Conservation (phyloP, 2,888 invertebrate genomes). For the Synanthedon andrenaeformis region DNA sequence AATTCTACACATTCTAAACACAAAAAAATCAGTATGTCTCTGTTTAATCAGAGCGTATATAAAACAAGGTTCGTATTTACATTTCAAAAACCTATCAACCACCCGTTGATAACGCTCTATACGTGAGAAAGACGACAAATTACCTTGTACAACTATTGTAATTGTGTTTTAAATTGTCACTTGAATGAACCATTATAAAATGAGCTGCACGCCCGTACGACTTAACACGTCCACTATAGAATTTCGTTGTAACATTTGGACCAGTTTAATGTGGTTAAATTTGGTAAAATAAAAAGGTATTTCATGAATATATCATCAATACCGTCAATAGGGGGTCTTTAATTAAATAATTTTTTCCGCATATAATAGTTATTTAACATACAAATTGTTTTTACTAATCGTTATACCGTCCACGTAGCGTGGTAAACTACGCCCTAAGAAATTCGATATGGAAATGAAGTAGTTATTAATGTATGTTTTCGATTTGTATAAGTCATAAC, state of each 20-base stretch:
- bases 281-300: not conserved
- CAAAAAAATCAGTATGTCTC: too few relatives aligned
- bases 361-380: conserved; percentile 25
- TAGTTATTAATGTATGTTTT: conserved; percentile 17
- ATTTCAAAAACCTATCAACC: conserved; percentile 9
- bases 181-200: conserved; percentile 7
- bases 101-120: conserved; percentile 26
- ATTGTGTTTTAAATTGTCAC: conserved; percentile 15
- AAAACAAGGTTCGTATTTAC: not conserved
- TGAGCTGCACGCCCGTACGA: conserved; percentile 1
- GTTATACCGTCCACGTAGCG: conserved; percentile 25
- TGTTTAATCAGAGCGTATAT: too few relatives aligned
- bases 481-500: not conserved
- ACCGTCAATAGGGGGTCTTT: conserved; percentile 32
- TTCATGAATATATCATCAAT: conserved; percentile 30
- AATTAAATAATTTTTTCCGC: conserved; percentile 44
- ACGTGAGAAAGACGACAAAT: conserved; percentile 45
- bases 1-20: too few relatives aligned
- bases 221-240: too few relatives aligned
- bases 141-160: conserved; percentile 23
- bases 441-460: conserved; percentile 36
- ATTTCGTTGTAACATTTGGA: too few relatives aligned
- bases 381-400: conserved; percentile 40
- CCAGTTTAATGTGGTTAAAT: too few relatives aligned
- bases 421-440: conserved; percentile 29